Evolutionary conservation across 2,888 invertebrate species (phyloP).

Genomic region (Pardosa pseudoannulata): DNA sequence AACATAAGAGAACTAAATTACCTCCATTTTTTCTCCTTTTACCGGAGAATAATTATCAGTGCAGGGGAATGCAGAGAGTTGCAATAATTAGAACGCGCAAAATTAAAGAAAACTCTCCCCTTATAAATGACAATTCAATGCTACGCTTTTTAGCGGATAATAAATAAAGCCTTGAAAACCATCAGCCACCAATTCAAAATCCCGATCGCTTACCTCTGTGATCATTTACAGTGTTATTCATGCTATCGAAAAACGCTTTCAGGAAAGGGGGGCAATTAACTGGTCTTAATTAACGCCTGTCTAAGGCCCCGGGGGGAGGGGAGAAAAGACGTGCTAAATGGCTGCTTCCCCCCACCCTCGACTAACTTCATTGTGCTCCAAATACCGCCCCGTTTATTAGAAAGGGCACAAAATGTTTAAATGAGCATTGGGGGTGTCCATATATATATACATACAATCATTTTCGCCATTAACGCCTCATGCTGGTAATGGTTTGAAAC

Average conservation of each 20-base stretch:
- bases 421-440: slow-evolving; percentile 25
- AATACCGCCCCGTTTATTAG: slow-evolving; percentile 39
- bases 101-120: neutral
- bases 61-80: neutral
- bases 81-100: neutral
- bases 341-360: neutral
- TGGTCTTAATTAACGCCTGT: slow-evolving; percentile 60
- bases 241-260: slow-evolving; percentile 65
- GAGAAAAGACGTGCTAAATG: slow-evolving; percentile 8
- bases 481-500: slow-evolving; percentile 25
- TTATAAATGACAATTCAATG: slow-evolving; percentile 10
- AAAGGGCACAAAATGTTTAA: slow-evolving; percentile 34
- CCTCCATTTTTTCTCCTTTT: neutral
- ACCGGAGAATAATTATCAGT: neutral
- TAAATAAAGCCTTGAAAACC: slow-evolving; percentile 23
- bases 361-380: neutral
- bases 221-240: slow-evolving; percentile 20
- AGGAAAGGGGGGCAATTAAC: slow-evolving; percentile 50
- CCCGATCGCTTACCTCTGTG: slow-evolving; percentile 18
- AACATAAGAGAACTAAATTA: slow-evolving; percentile 4
- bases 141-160: slow-evolving; percentile 7
- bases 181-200: slow-evolving; percentile 20
- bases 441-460: slow-evolving; percentile 19
- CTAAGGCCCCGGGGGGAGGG: neutral
- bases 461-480: slow-evolving; percentile 13